Conservation (phyloP, 2,888 invertebrate species). For the Apodemia mormo region DNA sequence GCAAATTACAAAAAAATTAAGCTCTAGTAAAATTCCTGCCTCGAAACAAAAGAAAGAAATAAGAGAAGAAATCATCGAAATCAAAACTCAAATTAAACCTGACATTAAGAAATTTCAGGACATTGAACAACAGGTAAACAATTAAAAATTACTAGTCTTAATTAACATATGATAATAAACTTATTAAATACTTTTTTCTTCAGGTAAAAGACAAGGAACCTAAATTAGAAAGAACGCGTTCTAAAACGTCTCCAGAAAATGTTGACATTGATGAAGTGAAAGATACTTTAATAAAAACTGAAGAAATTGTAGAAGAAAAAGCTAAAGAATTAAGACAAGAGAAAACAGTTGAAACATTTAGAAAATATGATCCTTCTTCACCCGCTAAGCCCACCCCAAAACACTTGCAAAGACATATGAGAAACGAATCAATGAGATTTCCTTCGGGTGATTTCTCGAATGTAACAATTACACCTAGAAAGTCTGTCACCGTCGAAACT, state of each 20-base stretch:
- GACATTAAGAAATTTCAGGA: conserved; percentile 78
- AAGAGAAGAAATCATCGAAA: conserved; percentile 86
- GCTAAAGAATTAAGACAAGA: conserved; percentile 64
- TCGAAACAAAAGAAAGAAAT: conserved; percentile 88
- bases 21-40: conserved; percentile 86
- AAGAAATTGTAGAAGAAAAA: conserved; percentile 48
- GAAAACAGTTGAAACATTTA: conserved; percentile 64
- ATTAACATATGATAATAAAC: no score
- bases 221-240: conserved; percentile 62
- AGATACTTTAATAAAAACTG: conserved; percentile 48
- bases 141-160: background rate
- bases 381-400: conserved; percentile 77
- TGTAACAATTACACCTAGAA: conserved; percentile 72
- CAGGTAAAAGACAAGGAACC: conserved; percentile 68
- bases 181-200: background rate
- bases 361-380: conserved; percentile 72
- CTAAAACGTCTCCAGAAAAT: conserved; percentile 67
- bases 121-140: conserved; percentile 68
- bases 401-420: conserved; percentile 77
- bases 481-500: conserved; percentile 73
- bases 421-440: conserved; percentile 79
- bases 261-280: conserved; percentile 60
- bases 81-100: conserved; percentile 84
- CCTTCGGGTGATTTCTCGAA: conserved; percentile 79
- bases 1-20: conserved; percentile 88